Evolutionary conservation across 1,140 invertebrate species (phyloP).

Genomic region (Drosophila seguyi): DNA sequence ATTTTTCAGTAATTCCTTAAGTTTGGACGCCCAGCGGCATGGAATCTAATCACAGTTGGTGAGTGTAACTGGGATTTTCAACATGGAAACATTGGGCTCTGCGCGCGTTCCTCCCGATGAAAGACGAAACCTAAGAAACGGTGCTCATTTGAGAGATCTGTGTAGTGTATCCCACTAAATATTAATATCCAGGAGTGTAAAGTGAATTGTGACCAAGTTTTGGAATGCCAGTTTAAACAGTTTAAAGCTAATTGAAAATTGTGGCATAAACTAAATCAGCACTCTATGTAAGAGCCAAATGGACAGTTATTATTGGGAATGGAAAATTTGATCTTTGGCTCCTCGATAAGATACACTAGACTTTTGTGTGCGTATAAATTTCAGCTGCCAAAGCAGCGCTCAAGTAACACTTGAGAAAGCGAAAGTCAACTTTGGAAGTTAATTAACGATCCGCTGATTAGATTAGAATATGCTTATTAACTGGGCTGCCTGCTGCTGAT

Average conservation of each 20-base stretch:
- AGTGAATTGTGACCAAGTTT: not conserved
- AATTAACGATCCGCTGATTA: slow-evolving; percentile 66
- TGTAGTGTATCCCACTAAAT: not conserved
- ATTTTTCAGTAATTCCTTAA: slow-evolving; percentile 85
- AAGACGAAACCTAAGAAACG: not conserved
- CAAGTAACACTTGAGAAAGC: slow-evolving; percentile 57
- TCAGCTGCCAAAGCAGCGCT: slow-evolving; percentile 45
- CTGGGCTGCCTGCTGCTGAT: slow-evolving; percentile 21
- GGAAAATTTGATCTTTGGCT: slow-evolving; percentile 47
- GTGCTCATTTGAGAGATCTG: not conserved
- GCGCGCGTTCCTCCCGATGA: slow-evolving; percentile 26
- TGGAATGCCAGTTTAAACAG: not conserved
- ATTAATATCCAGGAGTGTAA: not conserved
- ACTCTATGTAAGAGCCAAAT: slow-evolving; percentile 25
- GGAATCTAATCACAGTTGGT: slow-evolving; percentile 84
- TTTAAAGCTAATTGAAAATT: not conserved
- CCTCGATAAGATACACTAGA: slow-evolving; percentile 38
- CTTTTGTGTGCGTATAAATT: slow-evolving; percentile 33
- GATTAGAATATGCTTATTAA: slow-evolving; percentile 66
- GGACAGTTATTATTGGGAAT: slow-evolving; percentile 8
- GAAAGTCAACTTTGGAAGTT: slow-evolving; percentile 56
- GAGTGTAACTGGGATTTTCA: slow-evolving; percentile 85
- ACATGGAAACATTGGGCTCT: slow-evolving; percentile 75
- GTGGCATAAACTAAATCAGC: not conserved
- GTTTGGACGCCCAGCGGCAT: slow-evolving; percentile 75